These are phyloP conservation scores for Telenomus remus DNA, from an alignment of 1,140 invertebrate species.

Conservation along the genomic window DNA sequence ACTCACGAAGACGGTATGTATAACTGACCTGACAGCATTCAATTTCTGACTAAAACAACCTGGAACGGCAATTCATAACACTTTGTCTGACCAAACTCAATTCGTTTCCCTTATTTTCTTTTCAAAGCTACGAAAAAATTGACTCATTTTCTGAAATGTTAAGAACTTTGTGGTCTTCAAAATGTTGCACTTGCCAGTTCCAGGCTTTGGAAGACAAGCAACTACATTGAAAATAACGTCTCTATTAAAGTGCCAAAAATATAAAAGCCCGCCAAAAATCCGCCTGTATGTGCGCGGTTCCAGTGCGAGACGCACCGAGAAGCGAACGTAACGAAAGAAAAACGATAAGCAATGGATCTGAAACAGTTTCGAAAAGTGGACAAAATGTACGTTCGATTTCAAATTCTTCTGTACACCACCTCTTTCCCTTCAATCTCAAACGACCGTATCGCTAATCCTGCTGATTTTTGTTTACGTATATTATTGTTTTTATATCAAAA, in stretches of 20 bases:
- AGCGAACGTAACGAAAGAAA: conserved; percentile 32
- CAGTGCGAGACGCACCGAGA: conserved; percentile 64
- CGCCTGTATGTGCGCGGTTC: conserved; percentile 60
- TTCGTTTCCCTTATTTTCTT: too few relatives aligned
- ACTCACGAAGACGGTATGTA: conserved; percentile 99
- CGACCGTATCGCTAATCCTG: conserved; percentile 46
- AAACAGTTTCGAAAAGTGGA: neutral
- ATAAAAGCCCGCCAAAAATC: conserved; percentile 76
- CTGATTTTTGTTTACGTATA: conserved; percentile 11
- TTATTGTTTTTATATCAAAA: neutral
- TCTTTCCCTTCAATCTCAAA: conserved; percentile 57
- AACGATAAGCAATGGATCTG: too few relatives aligned
- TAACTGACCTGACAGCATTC: conserved; percentile 67
- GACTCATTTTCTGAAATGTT: too few relatives aligned
- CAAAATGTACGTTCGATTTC: conserved; percentile 65
- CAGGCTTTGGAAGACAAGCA: conserved; percentile 42
- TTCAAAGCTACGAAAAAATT: too few relatives aligned
- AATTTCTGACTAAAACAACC: conserved; percentile 54
- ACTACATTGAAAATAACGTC: conserved; percentile 53
- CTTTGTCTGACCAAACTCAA: conserved; percentile 16
- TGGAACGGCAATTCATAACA: conserved; percentile 51
- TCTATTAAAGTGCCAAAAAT: conserved; percentile 73
- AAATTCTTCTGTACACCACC: conserved; percentile 65
- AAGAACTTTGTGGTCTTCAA: conserved; percentile 9
- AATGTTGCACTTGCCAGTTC: conserved; percentile 35